Evolutionary conservation across 1,140 invertebrate species (phyloP), one percentile per base, ranked within the genome.

Genomic region (Eueides isabella): DNA sequence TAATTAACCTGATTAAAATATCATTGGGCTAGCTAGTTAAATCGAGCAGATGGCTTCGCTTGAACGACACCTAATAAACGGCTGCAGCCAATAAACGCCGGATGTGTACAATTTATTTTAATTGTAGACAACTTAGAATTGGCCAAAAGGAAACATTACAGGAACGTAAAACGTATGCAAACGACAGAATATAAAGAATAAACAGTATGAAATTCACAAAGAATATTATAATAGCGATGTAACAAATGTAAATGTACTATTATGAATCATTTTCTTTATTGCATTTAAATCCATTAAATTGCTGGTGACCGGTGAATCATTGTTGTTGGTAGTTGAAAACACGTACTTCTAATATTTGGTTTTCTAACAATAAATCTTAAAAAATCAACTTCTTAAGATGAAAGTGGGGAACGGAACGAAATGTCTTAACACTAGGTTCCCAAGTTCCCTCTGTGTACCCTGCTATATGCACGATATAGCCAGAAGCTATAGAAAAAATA

Each of bases 81-180:
- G 77, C 81, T 79, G 82, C 79, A 80, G 82, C 83, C 88, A 87
- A 90, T 90, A 85, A 82, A 81, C 75, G 78, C 88, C 89, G 90
- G 90, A 92, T 90, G 89, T 85, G 72, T 82, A 81, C 89, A 92
- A 92, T 92, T 92, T 88, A 83, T 80, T 83, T 82, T 89, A 92
- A 90, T 89, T 88, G 85, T 82, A 79, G 76, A 75, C 67, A 79
- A 78, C 79, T 81, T 74, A 68, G 75, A 81, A 83, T 84, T 74
- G 75, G 71, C 77, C 71, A 76, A 72, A 80, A 71, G 69, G 48
- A 67, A 71, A 70, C 31, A 69, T 61, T 29, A 26, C 48, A n/a
- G n/a, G n/a, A n/a, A 67, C 61, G 12, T 55, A 55, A 19, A 55
- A 55, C 19, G 9, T 26, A 55, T 55, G 44, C 41, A 44, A n/a